phyloP scores from a whole-genome alignment of 2,113 vertebrate genomes.

The Myiopsitta monachus region DNA sequence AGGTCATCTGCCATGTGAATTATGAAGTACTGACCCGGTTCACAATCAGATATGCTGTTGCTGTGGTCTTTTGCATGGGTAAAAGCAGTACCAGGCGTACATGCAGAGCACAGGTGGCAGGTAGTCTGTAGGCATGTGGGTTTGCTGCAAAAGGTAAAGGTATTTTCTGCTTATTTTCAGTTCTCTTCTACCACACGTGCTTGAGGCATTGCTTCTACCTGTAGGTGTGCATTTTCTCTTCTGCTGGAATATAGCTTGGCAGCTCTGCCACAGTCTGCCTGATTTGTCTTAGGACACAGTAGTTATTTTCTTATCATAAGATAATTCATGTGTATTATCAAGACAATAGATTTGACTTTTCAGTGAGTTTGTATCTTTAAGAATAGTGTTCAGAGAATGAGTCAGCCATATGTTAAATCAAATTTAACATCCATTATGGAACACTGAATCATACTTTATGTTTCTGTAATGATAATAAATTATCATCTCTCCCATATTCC shows the following conservation, averaged over 20 bases:
- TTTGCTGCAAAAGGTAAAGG: background rate
- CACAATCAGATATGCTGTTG: background rate
- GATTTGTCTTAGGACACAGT: constrained; percentile 31
- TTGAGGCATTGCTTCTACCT: background rate
- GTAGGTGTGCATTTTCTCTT: background rate
- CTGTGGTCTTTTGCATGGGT: background rate
- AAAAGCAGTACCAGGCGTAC: background rate
- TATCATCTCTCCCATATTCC: constrained; percentile 72
- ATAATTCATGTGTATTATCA: constrained; percentile 64
- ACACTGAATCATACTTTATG: constrained; percentile 80
- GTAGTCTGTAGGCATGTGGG: background rate
- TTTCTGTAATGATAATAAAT: constrained; percentile 82
- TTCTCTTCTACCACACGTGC: background rate
- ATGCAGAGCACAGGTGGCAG: background rate
- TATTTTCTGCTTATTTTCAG: accelerated
- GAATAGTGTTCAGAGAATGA: constrained; percentile 75
- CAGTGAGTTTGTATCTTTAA: constrained; percentile 77
- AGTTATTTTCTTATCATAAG: constrained; percentile 53
- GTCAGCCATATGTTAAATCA: constrained; percentile 81
- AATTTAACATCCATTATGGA: constrained; percentile 82
- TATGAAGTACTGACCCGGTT: background rate
- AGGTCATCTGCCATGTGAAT: background rate
- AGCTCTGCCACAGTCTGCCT: background rate
- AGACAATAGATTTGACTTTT: constrained; percentile 75
- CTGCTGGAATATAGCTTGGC: background rate